These are phyloP conservation scores for Phocoena phocoena DNA, from an alignment of 2,113 vertebrate genomes.

Conservation along the genomic window DNA sequence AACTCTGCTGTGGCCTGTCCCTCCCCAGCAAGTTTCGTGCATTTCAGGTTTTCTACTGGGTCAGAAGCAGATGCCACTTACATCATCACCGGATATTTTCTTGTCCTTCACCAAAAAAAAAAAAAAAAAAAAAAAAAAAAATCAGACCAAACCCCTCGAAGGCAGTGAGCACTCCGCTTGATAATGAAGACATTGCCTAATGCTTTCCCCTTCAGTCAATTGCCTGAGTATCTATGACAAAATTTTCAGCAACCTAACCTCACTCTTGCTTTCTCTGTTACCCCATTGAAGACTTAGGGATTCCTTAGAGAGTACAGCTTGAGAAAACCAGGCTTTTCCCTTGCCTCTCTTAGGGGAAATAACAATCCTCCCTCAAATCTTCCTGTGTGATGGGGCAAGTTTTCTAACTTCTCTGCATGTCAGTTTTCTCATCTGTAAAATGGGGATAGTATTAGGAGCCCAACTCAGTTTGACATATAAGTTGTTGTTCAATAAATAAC, in stretches of 20 bases:
- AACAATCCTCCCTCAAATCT: background rate
- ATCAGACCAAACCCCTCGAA: background rate
- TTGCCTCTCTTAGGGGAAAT: background rate
- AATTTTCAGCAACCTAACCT: background rate
- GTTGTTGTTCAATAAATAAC: background rate
- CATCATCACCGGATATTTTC: background rate
- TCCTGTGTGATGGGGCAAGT: background rate
- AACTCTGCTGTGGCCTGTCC: background rate
- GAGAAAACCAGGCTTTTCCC: background rate
- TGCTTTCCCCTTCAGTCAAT: background rate
- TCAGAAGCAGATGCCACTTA: background rate
- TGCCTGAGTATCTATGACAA: background rate
- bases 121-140: background rate
- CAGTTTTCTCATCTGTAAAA: background rate
- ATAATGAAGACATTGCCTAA: background rate
- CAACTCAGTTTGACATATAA: background rate
- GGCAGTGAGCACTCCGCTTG: background rate
- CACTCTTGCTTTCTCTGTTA: background rate
- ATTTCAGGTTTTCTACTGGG: constrained; percentile 39
- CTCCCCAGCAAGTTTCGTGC: background rate
- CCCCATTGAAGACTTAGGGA: background rate
- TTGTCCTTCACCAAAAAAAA: background rate
- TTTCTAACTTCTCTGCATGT: background rate
- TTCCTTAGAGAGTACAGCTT: background rate
- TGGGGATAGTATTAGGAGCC: background rate